These are phyloP conservation scores for Hozukius guyotensis DNA, from an alignment of 2,797 vertebrate species.

Conservation along the genomic window DNA sequence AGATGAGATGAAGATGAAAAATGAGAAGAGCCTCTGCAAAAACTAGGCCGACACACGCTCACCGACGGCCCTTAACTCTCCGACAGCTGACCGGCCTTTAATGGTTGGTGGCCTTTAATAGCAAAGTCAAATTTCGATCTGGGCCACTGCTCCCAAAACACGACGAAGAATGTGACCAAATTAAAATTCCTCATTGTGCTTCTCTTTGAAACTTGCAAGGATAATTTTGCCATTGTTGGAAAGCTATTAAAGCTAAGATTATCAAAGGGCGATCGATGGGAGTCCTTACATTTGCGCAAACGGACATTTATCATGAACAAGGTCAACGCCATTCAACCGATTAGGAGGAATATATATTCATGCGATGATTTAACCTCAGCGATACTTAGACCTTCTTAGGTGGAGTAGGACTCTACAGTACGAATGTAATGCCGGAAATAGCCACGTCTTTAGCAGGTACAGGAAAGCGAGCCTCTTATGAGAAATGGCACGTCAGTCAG, in stretches of 20 bases:
- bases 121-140: conserved; percentile 8
- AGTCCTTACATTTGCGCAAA: neutral
- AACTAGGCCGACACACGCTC: neutral
- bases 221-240: neutral
- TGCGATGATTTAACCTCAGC: neutral
- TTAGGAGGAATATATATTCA: neutral
- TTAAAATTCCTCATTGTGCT: neutral
- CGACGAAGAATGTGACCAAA: conserved; percentile 4
- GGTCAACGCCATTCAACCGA: neutral
- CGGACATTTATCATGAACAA: neutral
- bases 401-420: neutral
- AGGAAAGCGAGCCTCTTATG: conserved; percentile 59
- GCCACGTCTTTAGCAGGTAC: conserved; percentile 50
- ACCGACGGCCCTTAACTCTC: neutral
- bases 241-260: neutral
- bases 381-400: neutral
- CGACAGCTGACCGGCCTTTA: neutral
- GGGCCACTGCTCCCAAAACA: neutral
- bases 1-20: neutral
- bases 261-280: neutral
- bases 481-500: conserved; percentile 75
- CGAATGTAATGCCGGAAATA: conserved; percentile 24
- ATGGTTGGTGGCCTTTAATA: conserved; percentile 17
- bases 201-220: neutral
- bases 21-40: neutral